These are phyloP conservation scores for Odobenus rosmarus DNA, from an alignment of 2,113 vertebrate genomes.

Conservation along the genomic window DNA sequence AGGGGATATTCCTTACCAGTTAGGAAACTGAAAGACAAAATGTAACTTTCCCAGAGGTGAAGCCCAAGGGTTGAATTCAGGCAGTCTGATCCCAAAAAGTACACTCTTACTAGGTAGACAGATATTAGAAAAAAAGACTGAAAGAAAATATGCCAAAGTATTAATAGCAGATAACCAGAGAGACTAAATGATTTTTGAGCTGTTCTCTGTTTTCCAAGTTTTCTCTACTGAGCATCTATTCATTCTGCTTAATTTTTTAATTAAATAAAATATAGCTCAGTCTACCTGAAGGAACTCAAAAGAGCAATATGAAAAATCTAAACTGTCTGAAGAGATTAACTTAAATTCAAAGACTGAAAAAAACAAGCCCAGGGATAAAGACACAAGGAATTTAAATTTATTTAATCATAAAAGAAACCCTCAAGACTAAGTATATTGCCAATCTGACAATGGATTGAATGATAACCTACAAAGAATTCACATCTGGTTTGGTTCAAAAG, in stretches of 20 bases:
- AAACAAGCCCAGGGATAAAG: conserved; percentile 1
- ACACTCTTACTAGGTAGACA: neutral
- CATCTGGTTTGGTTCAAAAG: conserved; percentile 12
- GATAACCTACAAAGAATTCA: conserved; percentile 3
- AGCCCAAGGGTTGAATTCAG: conserved; percentile 5
- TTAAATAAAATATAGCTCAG: conserved; percentile 12
- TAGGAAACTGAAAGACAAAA: conserved; percentile 38
- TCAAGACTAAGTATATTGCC: neutral
- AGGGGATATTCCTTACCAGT: neutral
- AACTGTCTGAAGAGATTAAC: conserved; percentile 32
- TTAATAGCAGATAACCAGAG: neutral
- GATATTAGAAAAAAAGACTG: neutral
- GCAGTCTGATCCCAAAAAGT: neutral
- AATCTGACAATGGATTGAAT: neutral
- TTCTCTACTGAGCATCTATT: neutral
- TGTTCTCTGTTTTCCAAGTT: conserved; percentile 14
- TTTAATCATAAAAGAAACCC: neutral
- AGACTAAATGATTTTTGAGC: neutral
- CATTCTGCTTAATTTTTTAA: conserved; percentile 25
- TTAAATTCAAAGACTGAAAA: conserved; percentile 57
- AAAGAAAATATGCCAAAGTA: neutral
- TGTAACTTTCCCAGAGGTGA: neutral
- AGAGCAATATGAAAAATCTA: conserved; percentile 8
- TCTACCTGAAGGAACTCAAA: conserved; percentile 27
- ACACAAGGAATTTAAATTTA: conserved; percentile 14